Conservation (phyloP, 1,140 invertebrate species). For the Atta texana region DNA sequence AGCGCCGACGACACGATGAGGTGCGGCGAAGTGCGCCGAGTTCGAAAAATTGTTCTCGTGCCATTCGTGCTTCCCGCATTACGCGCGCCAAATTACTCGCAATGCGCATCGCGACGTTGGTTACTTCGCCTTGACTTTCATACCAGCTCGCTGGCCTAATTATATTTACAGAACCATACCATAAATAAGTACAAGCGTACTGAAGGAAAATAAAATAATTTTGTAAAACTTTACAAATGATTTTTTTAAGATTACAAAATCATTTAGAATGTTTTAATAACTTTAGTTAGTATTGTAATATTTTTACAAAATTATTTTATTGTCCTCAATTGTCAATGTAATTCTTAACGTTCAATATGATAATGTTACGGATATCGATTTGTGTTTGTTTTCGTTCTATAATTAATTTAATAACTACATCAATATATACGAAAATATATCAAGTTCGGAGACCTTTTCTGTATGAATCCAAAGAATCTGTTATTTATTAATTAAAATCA, state of each 20-base stretch:
- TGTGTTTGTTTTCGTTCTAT: not conserved
- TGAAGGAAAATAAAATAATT: not conserved
- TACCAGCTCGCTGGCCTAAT: slow-evolving; percentile 21
- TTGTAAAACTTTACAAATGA: not conserved
- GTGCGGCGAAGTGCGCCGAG: slow-evolving; percentile 44
- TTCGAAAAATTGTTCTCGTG: slow-evolving; percentile 55
- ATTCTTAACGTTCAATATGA: not conserved
- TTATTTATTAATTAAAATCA: slow-evolving; percentile 3
- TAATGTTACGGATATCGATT: not conserved
- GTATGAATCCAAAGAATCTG: not conserved
- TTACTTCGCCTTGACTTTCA: not conserved
- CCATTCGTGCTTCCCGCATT: slow-evolving; percentile 19
- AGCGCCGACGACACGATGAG: slow-evolving; percentile 47
- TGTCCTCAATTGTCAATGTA: not conserved
- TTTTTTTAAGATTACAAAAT: no score
- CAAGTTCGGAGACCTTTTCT: not conserved
- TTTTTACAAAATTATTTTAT: no score
- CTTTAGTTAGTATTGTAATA: no score
- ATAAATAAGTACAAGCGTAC: no score
- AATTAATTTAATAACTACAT: not conserved
- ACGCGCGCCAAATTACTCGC: slow-evolving; percentile 35
- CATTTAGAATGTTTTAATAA: no score
- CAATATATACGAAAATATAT: slow-evolving; percentile 3
- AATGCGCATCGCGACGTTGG: not conserved
- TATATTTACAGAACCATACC: slow-evolving; percentile 10